phyloP scores from a whole-genome alignment of 2,113 vertebrate genomes.

The Spilogale gracilis region DNA sequence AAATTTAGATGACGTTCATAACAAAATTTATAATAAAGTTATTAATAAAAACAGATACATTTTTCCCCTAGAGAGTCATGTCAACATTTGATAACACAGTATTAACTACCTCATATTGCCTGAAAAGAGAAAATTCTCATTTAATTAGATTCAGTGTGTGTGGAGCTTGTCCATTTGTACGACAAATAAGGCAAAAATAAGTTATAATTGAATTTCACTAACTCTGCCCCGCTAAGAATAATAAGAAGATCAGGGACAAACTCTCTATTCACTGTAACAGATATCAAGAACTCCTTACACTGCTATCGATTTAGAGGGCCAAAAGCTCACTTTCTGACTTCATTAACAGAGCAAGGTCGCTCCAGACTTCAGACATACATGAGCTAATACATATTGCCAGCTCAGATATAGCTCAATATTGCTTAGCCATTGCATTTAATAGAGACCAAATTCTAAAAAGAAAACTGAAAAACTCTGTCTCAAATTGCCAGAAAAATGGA shows the following conservation, averaged over 20 bases:
- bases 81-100: background rate
- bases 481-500: background rate
- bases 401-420: background rate
- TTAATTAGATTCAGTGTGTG: background rate
- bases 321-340: background rate
- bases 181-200: background rate
- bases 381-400: background rate
- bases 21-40: background rate
- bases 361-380: background rate
- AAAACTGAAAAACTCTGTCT: background rate
- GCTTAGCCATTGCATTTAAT: background rate
- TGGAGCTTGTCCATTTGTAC: background rate
- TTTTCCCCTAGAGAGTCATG: background rate
- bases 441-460: background rate
- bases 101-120: too few relatives aligned
- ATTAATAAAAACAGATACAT: background rate
- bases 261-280: background rate
- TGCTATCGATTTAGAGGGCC: background rate
- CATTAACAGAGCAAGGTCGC: background rate
- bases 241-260: background rate
- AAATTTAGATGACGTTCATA: background rate
- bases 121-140: background rate
- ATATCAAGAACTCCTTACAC: background rate
- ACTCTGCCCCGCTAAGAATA: background rate
- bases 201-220: background rate